These are phyloP conservation scores for Porites australiensis DNA, from an alignment of 64 coral and sea anemone species.

Conservation along the genomic window DNA sequence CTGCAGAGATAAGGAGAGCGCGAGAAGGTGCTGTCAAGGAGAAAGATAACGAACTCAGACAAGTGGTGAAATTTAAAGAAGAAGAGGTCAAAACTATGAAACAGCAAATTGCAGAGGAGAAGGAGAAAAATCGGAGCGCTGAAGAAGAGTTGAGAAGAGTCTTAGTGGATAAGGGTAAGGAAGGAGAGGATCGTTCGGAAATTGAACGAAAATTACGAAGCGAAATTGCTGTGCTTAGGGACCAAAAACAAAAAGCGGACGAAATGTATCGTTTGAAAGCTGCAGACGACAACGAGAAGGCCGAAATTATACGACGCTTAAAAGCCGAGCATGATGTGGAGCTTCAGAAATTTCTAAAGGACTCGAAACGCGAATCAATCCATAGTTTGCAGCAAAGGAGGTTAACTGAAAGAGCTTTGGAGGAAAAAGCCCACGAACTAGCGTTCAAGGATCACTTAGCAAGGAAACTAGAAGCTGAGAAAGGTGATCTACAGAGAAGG, in stretches of 20 bases:
- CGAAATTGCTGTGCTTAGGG: slow-evolving; percentile 76
- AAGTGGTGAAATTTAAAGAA: slow-evolving; percentile 95
- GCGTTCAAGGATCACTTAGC: slow-evolving; percentile 94
- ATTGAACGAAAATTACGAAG: slow-evolving; percentile 72
- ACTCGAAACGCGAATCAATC: slow-evolving; percentile 86
- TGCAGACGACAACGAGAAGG: slow-evolving; percentile 94
- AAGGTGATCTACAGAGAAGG: slow-evolving; percentile 68
- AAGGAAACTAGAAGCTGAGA: slow-evolving; percentile 90
- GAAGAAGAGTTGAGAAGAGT: slow-evolving; percentile 85
- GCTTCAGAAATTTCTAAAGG: slow-evolving; percentile 71
- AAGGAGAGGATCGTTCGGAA: slow-evolving; percentile 61
- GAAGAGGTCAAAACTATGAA: slow-evolving; percentile 93
- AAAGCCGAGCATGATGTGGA: slow-evolving; percentile 90
- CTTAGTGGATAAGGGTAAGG: slow-evolving; percentile 67
- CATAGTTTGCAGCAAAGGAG: slow-evolving; percentile 92
- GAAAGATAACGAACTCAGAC: slow-evolving; percentile 92
- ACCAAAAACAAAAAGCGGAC: slow-evolving; percentile 88
- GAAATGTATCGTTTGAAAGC: slow-evolving; percentile 86
- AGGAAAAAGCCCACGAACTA: slow-evolving; percentile 94
- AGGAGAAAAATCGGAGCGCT: slow-evolving; percentile 77
- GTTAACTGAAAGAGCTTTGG: slow-evolving; percentile 78
- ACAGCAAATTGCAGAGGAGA: slow-evolving; percentile 87
- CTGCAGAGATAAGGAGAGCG: slow-evolving; percentile 70
- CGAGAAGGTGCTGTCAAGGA: slow-evolving; percentile 74
- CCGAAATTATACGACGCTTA: slow-evolving; percentile 91